These are phyloP conservation scores for Danaus plexippus DNA, from an alignment of 1,140 invertebrate genomes.

Conservation along the genomic window DNA sequence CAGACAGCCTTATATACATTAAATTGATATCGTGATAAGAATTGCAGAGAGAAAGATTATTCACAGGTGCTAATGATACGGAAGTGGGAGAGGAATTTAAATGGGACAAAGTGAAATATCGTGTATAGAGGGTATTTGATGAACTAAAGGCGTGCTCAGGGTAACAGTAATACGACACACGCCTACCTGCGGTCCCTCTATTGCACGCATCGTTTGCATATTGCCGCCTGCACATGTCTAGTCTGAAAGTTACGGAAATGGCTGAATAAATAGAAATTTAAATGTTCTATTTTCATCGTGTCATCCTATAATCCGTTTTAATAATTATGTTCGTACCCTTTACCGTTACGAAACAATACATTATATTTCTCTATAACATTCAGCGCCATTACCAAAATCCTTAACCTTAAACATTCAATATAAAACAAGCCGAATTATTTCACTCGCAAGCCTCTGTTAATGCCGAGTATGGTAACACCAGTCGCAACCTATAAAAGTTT, in stretches of 20 bases:
- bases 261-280: conserved; percentile 35
- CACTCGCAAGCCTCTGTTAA: conserved; percentile 61
- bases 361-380: conserved; percentile 38
- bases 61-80: conserved; percentile 63
- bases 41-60: conserved; percentile 43
- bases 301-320: no score
- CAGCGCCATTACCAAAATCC: conserved; percentile 69
- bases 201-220: conserved; percentile 95
- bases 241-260: conserved; percentile 79
- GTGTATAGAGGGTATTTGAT: conserved; percentile 51
- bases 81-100: conserved; percentile 26
- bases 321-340: no score
- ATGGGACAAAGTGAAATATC: conserved; percentile 33
- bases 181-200: conserved; percentile 96
- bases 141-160: conserved; percentile 60
- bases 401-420: conserved; percentile 59
- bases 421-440: conserved; percentile 61
- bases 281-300: no score
- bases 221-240: conserved; percentile 98
- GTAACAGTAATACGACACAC: conserved; percentile 47
- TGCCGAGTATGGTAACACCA: conserved; percentile 50
- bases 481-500: conserved; percentile 42
- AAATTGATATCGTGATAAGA: conserved; percentile 19
- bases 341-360: conserved; percentile 24
- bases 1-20: conserved; percentile 46